These are phyloP conservation scores for Lycophotia porphyrea DNA, from an alignment of 2,888 invertebrate genomes.

Conservation along the genomic window DNA sequence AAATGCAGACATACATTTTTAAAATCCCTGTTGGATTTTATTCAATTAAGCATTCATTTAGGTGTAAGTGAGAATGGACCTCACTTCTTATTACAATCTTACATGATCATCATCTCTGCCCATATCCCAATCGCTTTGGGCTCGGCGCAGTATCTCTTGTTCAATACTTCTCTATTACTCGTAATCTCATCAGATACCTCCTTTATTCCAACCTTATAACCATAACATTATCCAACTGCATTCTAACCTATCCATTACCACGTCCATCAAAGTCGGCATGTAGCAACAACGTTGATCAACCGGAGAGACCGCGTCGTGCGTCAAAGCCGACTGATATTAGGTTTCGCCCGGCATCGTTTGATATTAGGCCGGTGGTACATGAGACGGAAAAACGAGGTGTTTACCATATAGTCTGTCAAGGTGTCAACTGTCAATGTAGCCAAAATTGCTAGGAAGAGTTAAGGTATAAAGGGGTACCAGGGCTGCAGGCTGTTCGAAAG, in stretches of 20 bases:
- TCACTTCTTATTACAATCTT: background rate
- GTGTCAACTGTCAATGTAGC: background rate
- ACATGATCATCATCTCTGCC: background rate
- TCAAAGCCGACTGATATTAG: constrained; percentile 39
- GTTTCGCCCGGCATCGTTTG: constrained; percentile 36
- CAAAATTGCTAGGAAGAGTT: background rate
- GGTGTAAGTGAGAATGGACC: background rate
- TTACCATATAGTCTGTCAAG: background rate
- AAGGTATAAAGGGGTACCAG: no score
- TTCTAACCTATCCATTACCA: constrained; percentile 20
- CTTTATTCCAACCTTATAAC: background rate
- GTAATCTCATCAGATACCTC: background rate
- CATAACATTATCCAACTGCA: background rate
- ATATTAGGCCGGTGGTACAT: constrained; percentile 30
- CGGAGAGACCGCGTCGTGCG: background rate
- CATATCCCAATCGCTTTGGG: background rate
- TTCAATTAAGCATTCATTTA: background rate
- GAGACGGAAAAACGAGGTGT: constrained; percentile 11
- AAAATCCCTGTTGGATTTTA: no score
- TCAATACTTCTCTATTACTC: background rate
- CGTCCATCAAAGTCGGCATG: constrained; percentile 31
- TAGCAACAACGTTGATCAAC: constrained; percentile 22
- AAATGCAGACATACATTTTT: background rate
- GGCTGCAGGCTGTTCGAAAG: no score
- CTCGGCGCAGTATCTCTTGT: background rate